Base-by-base conservation (phyloP, 2,113 vertebrate species). In the Cardinalis cardinalis region DNA sequence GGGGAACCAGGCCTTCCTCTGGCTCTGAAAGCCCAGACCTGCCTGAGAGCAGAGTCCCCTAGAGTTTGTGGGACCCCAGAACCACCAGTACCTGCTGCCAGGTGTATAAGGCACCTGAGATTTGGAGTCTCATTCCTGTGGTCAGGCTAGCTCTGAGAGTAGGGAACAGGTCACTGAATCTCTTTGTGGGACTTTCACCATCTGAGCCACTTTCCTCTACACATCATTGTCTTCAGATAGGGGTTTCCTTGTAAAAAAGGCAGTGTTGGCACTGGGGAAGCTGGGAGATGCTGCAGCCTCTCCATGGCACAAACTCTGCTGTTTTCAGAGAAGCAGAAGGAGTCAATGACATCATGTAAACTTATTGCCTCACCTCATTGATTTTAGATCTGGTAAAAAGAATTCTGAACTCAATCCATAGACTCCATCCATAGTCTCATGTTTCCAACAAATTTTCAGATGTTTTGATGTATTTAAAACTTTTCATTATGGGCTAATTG, bases 1-100 rank as follows among this genome's bases (percentile, higher is more conserved):
- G 40, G 79, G 64, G 31, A 80, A 28, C 18, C 6, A 2, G 14
- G 18, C 24, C 29, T 13, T 34, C 26, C 28, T 0, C 3, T 2
- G 26, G 29, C 32, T 72, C 29, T 56, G 65, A 53, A 43, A 70
- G n/a, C 51, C 63, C 74, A 63, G 63, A 43, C 7, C 13, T 87
- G 32, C 32, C 17, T 0, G 0, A 31, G 25, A 40, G 36, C 43
- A 87, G 34, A 61, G 60, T 31, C 14, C 3, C 4, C 20, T 28
- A 38, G 34, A 11, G 55, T 19, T 10, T 40, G 6, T 13, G 41
- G 32, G 18, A 46, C 16, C 44, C 41, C 61, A 81, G 29, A 36
- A 55, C 15, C 16, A 12, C 10, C 52, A 15, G 3, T 7, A 2
- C 48, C 58, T 41, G 13, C 51, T 92, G 71, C 70, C 46, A 29